phyloP scores from a whole-genome alignment of 2,888 invertebrate genomes.

The Argyra leucocephala region DNA sequence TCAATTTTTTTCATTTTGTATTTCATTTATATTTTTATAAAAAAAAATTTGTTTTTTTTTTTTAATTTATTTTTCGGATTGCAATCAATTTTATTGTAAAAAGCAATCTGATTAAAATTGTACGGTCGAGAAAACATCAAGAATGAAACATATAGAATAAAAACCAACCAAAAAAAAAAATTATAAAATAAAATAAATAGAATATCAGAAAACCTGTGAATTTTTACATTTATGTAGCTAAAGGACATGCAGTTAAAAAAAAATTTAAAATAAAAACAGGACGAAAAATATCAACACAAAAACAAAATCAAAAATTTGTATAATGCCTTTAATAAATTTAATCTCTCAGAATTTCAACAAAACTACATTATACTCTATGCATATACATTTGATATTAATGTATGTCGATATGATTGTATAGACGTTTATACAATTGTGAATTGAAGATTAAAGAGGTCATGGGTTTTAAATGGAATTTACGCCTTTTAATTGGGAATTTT shows the following conservation, averaged over 20 bases:
- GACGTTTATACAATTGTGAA: background rate
- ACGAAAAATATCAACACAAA: too few species aligned
- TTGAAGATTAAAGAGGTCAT: background rate
- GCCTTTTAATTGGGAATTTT: background rate
- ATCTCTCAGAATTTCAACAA: background rate
- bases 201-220: background rate
- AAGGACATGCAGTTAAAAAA: background rate
- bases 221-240: background rate
- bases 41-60: background rate
- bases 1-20: background rate
- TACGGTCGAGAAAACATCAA: background rate
- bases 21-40: background rate
- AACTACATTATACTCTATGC: background rate
- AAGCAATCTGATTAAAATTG: conserved; percentile 1
- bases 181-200: too few species aligned
- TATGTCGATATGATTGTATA: background rate
- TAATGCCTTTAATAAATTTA: background rate
- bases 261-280: too few species aligned
- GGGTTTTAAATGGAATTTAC: background rate
- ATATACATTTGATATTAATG: too few species aligned
- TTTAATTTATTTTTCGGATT: background rate
- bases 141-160: background rate
- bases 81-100: conserved; percentile 1
- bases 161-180: background rate
- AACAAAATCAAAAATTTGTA: background rate